Percentiles rank a stretch among this genome's conserved stretches.
These are phyloP conservation scores for Leucoraja ocellata DNA, from an alignment of 2,797 vertebrate genomes.

Conservation along the genomic window DNA sequence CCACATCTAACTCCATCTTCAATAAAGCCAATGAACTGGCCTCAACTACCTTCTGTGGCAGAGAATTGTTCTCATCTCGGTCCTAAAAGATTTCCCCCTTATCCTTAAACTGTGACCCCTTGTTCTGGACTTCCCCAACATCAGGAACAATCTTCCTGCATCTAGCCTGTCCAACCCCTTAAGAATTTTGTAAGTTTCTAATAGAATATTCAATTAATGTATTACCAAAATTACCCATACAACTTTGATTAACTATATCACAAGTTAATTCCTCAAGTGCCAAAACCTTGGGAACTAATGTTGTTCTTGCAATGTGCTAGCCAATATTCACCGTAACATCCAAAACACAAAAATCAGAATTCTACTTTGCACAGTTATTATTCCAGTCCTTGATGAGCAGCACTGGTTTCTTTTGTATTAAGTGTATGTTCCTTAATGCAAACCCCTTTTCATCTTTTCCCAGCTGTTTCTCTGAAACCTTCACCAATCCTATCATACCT, in stretches of 20 bases:
- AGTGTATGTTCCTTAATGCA: neutral
- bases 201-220: neutral
- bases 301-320: neutral
- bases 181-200: too few species aligned
- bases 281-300: neutral
- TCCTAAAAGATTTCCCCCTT: too few species aligned
- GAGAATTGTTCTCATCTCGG: too few species aligned
- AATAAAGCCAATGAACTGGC: too few species aligned
- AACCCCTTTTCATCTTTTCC: neutral
- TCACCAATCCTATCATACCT: neutral
- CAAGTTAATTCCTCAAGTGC: neutral
- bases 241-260: neutral
- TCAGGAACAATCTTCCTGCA: too few species aligned
- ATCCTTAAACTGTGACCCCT: too few species aligned
- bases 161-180: too few species aligned
- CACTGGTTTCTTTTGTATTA: neutral
- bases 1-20: too few species aligned
- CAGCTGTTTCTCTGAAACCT: neutral
- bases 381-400: neutral
- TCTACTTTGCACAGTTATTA: too few species aligned
- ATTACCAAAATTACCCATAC: neutral
- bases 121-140: too few species aligned
- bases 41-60: too few species aligned
- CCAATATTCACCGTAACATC: neutral
- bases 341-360: neutral